These are phyloP conservation scores for Campaea margaritaria DNA, from an alignment of 2,888 invertebrate genomes.

Conservation along the genomic window DNA sequence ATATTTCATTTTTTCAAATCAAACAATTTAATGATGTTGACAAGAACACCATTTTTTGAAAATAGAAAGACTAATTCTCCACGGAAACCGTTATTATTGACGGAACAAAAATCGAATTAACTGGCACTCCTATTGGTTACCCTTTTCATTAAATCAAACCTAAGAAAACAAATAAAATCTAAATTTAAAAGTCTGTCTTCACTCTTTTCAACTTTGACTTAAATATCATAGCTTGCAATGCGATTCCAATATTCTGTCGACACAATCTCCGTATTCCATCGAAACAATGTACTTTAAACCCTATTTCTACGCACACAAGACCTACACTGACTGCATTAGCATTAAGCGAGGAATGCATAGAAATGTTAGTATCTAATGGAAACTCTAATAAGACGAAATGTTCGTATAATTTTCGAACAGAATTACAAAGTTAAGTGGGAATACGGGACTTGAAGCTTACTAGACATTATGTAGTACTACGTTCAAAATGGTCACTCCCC, in stretches of 20 bases:
- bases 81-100: no score
- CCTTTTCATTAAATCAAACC: no score
- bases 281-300: slow-evolving; percentile 8
- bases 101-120: no score
- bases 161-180: no score
- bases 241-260: slow-evolving; percentile 11
- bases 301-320: not conserved
- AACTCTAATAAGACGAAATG: slow-evolving; percentile 2
- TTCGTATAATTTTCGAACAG: slow-evolving; percentile 8
- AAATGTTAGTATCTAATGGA: slow-evolving; percentile 5
- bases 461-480: not conserved
- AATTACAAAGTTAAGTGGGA: slow-evolving; percentile 6
- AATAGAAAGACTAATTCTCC: no score
- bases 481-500: no score
- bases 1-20: no score
- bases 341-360: not conserved
- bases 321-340: not conserved
- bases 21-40: no score
- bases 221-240: not conserved
- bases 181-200: no score
- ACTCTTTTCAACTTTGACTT: not conserved
- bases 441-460: slow-evolving; percentile 1
- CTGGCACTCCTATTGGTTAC: no score
- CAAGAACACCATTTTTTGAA: no score
- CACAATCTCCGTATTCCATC: not conserved